Percentiles rank a stretch among this genome's conserved stretches.
Conservation (phyloP, 1,140 invertebrate species). For the Sweltsa coloradensis region DNA sequence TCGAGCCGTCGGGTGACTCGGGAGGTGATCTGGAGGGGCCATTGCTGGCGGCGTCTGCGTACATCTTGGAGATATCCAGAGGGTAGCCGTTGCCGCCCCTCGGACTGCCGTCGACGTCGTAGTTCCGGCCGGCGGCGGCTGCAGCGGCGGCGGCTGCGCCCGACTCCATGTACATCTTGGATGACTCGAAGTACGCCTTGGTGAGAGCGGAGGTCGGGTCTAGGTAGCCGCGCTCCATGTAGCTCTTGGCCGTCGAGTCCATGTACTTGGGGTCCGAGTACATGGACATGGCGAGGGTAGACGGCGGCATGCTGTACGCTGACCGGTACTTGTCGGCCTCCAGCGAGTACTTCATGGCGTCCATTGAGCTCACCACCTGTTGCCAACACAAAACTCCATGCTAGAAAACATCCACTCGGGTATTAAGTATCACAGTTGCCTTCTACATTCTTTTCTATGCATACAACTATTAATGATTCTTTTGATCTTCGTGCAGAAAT, state of each 20-base stretch:
- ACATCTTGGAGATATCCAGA: constrained; percentile 57
- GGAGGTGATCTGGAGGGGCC: constrained; percentile 39
- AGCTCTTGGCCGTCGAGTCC: constrained; percentile 46
- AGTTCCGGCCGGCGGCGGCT: constrained; percentile 14
- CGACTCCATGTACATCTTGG: constrained; percentile 53
- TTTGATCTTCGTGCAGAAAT: no score
- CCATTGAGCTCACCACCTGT: constrained; percentile 62
- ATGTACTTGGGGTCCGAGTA: constrained; percentile 57
- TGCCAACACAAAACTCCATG: constrained; percentile 11
- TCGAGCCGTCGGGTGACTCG: constrained; percentile 46
- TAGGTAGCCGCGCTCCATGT: constrained; percentile 47
- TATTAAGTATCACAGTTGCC: no score
- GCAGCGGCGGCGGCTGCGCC: neutral
- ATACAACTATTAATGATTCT: no score
- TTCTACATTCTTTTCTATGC: no score
- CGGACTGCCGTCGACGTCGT: neutral
- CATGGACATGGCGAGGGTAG: constrained; percentile 42
- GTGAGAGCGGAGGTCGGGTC: constrained; percentile 53
- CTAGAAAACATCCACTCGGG: no score
- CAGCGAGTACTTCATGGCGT: constrained; percentile 64
- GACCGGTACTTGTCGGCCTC: constrained; percentile 62
- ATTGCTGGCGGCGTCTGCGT: constrained; percentile 30
- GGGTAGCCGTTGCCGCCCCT: constrained; percentile 21
- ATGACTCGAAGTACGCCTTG: constrained; percentile 64
- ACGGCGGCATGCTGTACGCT: constrained; percentile 49